Percentiles rank a stretch among this genome's conserved stretches.
Evolutionary conservation across 2,888 invertebrate genomes (phyloP).

Genomic region (Apantesis nais): DNA sequence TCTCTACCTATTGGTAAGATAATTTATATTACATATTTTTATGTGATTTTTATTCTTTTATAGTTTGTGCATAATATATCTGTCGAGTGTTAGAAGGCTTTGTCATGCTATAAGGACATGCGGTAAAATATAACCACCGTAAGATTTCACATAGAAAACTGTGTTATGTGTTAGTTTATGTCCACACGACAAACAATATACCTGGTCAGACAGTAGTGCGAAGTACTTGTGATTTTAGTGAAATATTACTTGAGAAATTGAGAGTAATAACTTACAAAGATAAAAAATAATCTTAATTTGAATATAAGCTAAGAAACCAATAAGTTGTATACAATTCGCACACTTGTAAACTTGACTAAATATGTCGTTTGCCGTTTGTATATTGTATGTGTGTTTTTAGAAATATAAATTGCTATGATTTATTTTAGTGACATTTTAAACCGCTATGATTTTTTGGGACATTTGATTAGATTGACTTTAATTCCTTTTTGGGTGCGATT

Average conservation of each 20-base stretch:
- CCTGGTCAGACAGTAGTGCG: background rate
- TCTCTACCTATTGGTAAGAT: slow-evolving; percentile 79
- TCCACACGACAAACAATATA: background rate
- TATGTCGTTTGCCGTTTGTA: background rate
- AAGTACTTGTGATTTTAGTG: no score
- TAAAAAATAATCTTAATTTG: background rate
- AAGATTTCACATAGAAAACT: background rate
- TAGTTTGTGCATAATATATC: slow-evolving; percentile 6
- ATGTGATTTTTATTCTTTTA: background rate
- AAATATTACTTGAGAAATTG: no score
- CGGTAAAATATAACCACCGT: slow-evolving; percentile 1
- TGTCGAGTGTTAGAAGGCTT: slow-evolving; percentile 47
- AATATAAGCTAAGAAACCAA: background rate
- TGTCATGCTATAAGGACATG: slow-evolving; percentile 25
- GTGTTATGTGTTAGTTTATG: background rate
- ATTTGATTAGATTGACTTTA: no score
- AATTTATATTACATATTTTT: slow-evolving; percentile 7
- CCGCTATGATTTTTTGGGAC: no score
- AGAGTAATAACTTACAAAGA: no score
- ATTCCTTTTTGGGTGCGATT: no score
- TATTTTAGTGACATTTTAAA: no score
- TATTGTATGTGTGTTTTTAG: no score
- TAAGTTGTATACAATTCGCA: no score
- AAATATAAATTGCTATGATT: no score
- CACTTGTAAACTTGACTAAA: background rate